A percentile compares a stretch with the other conserved stretches of the same genome.
Conservation (phyloP, 1,140 invertebrate species). For the Whitmania pigra region DNA sequence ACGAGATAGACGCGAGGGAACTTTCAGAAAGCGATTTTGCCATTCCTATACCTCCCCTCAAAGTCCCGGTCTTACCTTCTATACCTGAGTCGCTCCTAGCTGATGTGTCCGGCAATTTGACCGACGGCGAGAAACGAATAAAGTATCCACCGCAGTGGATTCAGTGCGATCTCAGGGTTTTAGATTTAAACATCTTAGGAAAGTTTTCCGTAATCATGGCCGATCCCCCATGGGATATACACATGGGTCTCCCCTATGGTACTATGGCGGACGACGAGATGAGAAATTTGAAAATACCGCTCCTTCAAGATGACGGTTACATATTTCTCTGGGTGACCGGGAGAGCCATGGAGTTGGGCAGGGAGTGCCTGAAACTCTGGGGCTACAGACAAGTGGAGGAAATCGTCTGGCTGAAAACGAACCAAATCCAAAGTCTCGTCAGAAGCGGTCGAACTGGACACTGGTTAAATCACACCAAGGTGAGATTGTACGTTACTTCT, state of each 20-base stretch:
- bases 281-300: slow-evolving; percentile 76
- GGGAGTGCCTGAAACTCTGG: slow-evolving; percentile 41
- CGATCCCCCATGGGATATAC: slow-evolving; percentile 95
- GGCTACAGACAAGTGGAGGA: slow-evolving; percentile 86
- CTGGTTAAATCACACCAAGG: slow-evolving; percentile 93
- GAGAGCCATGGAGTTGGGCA: slow-evolving; percentile 84
- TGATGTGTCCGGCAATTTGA: slow-evolving; percentile 24
- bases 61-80: background rate
- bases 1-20: slow-evolving; percentile 64
- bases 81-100: background rate
- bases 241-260: slow-evolving; percentile 94
- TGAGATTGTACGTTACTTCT: no score
- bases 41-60: slow-evolving; percentile 8
- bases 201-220: slow-evolving; percentile 45
- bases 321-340: slow-evolving; percentile 97
- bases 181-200: slow-evolving; percentile 88
- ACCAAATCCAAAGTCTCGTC: slow-evolving; percentile 91
- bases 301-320: slow-evolving; percentile 84
- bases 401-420: slow-evolving; percentile 97
- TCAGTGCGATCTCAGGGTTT: slow-evolving; percentile 82
- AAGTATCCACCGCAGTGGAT: slow-evolving; percentile 78
- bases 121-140: slow-evolving; percentile 51
- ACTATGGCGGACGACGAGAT: slow-evolving; percentile 98
- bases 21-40: slow-evolving; percentile 5
- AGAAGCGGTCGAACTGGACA: slow-evolving; percentile 88